A percentile compares a stretch with the other conserved stretches of the same genome.
Evolutionary conservation across 1,140 invertebrate species (phyloP).

Genomic region (Plodia interpunctella): DNA sequence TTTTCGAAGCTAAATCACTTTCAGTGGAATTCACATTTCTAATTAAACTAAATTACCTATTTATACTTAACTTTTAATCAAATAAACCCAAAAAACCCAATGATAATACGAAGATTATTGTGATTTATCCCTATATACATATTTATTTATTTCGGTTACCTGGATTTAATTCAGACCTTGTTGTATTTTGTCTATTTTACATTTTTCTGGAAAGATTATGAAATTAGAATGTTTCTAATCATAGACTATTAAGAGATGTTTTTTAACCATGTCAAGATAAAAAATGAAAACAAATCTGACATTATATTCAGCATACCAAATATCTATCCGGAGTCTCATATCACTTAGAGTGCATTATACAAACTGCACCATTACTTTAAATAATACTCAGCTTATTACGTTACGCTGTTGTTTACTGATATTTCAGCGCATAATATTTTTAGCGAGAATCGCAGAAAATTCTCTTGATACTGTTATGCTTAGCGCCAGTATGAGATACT

Average conservation of each 20-base stretch:
- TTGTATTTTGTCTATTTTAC: no score
- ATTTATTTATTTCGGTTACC: no score
- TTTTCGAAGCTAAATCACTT: slow-evolving; percentile 16
- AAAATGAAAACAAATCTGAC: not conserved
- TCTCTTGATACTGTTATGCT: slow-evolving; percentile 1
- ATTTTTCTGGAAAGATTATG: no score
- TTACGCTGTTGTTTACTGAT: not conserved
- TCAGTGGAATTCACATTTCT: not conserved
- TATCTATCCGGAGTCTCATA: not conserved
- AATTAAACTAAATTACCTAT: not conserved
- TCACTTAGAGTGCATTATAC: slow-evolving; percentile 7
- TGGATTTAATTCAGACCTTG: no score
- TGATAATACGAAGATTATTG: no score
- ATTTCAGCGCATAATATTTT: slow-evolving; percentile 6
- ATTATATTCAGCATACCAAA: no score
- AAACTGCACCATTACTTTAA: not conserved
- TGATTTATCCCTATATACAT: no score
- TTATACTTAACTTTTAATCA: not conserved
- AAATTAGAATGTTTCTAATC: no score
- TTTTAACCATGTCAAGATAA: no score
- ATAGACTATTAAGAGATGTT: no score
- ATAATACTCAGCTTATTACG: slow-evolving; percentile 3
- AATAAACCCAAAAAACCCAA: no score
- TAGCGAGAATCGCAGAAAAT: not conserved
- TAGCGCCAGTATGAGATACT: slow-evolving; percentile 1